These are phyloP conservation scores for Poeciliopsis turneri DNA, from an alignment of 2,797 vertebrate species.

Conservation along the genomic window DNA sequence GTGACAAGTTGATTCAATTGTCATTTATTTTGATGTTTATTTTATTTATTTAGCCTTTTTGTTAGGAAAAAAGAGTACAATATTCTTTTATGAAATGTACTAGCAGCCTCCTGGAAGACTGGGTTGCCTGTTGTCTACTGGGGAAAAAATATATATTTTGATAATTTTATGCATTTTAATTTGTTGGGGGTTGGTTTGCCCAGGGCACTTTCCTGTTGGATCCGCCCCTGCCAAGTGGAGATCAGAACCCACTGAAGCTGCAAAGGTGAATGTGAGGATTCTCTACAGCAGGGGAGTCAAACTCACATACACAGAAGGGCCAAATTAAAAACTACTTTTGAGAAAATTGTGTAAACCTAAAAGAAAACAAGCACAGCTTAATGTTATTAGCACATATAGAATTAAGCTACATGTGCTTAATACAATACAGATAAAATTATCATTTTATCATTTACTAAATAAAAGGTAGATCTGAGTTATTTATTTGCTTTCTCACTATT, in stretches of 20 bases:
- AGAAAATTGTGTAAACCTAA: background rate
- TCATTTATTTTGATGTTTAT: constrained; percentile 16
- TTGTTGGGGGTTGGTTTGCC: no score
- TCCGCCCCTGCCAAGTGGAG: background rate
- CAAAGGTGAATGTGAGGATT: background rate
- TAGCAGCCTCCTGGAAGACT: background rate
- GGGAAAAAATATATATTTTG: no score
- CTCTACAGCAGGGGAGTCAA: background rate
- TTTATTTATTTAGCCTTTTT: background rate
- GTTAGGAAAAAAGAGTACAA: background rate
- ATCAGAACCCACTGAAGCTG: background rate
- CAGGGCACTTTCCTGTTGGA: no score
- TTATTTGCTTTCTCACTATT: background rate
- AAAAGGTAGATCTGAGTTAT: background rate
- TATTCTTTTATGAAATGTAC: background rate
- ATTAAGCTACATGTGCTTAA: no score
- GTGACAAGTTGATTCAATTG: constrained; percentile 16
- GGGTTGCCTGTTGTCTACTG: no score
- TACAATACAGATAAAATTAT: background rate
- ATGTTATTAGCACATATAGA: background rate
- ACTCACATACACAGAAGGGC: background rate
- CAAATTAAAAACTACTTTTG: background rate
- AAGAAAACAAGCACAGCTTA: background rate
- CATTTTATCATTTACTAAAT: background rate
- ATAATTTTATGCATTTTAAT: no score